These are phyloP conservation scores for Octopus bimaculoides DNA, from an alignment of 1,140 invertebrate genomes.

Conservation along the genomic window DNA sequence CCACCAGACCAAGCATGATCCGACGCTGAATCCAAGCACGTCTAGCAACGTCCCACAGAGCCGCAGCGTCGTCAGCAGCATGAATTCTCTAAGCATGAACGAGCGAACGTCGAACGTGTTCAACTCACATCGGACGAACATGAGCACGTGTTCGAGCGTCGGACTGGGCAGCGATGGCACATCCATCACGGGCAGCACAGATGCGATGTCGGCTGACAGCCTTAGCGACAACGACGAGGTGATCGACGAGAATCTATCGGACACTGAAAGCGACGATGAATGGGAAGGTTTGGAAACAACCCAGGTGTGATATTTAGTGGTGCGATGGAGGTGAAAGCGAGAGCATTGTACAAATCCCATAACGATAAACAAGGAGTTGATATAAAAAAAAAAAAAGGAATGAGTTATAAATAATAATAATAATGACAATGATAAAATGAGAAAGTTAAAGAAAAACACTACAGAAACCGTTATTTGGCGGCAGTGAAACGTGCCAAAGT, in stretches of 20 bases:
- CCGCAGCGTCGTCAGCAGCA: not conserved
- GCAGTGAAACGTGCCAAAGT: too few species aligned
- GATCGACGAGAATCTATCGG: slow-evolving; percentile 29
- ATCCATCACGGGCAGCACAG: slow-evolving; percentile 16
- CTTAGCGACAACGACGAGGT: slow-evolving; percentile 25
- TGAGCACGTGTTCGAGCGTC: not conserved
- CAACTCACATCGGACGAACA: not conserved
- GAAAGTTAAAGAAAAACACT: too few species aligned
- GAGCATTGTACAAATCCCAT: too few species aligned
- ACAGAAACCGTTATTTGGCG: too few species aligned
- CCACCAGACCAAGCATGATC: slow-evolving; percentile 2
- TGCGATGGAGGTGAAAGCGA: not conserved
- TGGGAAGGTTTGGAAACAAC: slow-evolving; percentile 32
- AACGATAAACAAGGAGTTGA: too few species aligned
- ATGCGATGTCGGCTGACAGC: slow-evolving; percentile 17
- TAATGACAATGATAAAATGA: too few species aligned
- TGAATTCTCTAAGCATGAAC: not conserved
- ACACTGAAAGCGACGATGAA: slow-evolving; percentile 34
- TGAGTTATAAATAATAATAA: too few species aligned
- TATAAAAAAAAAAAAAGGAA: too few species aligned
- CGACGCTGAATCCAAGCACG: not conserved
- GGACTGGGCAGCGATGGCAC: slow-evolving; percentile 16
- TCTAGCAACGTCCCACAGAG: not conserved
- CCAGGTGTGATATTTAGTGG: slow-evolving; percentile 19
- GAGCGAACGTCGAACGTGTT: not conserved